phyloP scores from a whole-genome alignment of 2,888 invertebrate genomes.

The Protonemura montana region DNA sequence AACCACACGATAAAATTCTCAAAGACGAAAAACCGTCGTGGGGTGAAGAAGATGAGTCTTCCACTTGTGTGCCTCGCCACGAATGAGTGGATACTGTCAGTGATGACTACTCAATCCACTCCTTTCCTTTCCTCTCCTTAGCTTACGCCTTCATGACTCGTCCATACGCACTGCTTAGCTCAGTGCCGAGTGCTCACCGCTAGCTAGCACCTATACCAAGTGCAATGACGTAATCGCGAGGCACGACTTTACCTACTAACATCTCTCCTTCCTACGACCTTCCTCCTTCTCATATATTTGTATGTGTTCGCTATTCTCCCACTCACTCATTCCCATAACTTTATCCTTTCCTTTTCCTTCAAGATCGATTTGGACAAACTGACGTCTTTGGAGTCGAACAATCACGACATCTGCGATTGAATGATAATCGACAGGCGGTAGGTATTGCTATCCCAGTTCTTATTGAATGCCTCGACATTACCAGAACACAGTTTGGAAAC shows the following conservation, averaged over 20 bases:
- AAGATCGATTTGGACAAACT: neutral
- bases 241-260: slow-evolving; percentile 40
- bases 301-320: slow-evolving; percentile 23
- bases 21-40: neutral
- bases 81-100: slow-evolving; percentile 22
- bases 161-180: neutral
- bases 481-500: neutral
- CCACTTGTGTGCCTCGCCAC: slow-evolving; percentile 23
- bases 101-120: neutral
- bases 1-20: neutral
- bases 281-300: slow-evolving; percentile 22
- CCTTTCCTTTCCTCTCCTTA: neutral
- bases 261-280: slow-evolving; percentile 40
- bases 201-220: neutral
- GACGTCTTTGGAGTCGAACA: neutral
- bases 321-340: neutral
- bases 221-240: slow-evolving; percentile 23
- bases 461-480: neutral
- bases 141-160: neutral
- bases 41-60: slow-evolving; percentile 8
- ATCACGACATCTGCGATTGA: neutral
- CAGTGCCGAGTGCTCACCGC: neutral
- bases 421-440: neutral
- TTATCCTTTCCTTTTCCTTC: slow-evolving; percentile 14
- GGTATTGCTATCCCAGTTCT: neutral